phyloP scores from a whole-genome alignment of 2,113 vertebrate genomes.

The Phylloscopus whistleri region DNA sequence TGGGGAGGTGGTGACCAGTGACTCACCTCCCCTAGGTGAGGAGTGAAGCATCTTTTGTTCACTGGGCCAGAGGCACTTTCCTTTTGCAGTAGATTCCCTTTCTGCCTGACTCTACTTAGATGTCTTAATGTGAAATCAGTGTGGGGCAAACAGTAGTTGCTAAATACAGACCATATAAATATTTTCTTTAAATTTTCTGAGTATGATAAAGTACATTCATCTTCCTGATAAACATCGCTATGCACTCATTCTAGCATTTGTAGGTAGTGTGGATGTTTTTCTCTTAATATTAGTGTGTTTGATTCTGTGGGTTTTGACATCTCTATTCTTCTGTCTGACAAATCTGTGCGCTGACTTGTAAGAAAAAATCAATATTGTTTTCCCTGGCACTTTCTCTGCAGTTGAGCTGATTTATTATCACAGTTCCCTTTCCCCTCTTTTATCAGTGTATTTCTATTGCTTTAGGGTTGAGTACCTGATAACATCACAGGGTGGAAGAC shows the following conservation, averaged over 20 bases:
- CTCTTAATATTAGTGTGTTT: slow-evolving; percentile 53
- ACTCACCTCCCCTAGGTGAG: slow-evolving; percentile 58
- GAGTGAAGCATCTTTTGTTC: slow-evolving; percentile 37
- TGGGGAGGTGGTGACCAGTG: slow-evolving; percentile 44
- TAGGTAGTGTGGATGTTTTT: slow-evolving; percentile 16
- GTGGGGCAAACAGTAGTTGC: neutral
- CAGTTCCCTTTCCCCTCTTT: slow-evolving; percentile 50
- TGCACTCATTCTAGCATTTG: neutral
- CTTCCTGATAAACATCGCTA: neutral
- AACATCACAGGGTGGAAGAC: slow-evolving; percentile 56
- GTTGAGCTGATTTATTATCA: slow-evolving; percentile 72
- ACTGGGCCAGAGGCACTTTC: neutral
- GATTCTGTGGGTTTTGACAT: slow-evolving; percentile 66
- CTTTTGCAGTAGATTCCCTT: neutral
- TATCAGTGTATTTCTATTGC: slow-evolving; percentile 65
- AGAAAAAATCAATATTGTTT: slow-evolving; percentile 75
- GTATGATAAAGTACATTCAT: neutral
- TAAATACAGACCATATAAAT: neutral
- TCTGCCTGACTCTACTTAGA: neutral
- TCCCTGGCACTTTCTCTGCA: slow-evolving; percentile 67
- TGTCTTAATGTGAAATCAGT: neutral
- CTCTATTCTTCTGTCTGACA: slow-evolving; percentile 75
- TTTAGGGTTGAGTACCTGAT: slow-evolving; percentile 64
- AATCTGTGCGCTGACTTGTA: slow-evolving; percentile 72
- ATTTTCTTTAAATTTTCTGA: neutral